Conservation (phyloP, 1,140 invertebrate genomes). For the Gyrodactylus bullatarudis region DNA sequence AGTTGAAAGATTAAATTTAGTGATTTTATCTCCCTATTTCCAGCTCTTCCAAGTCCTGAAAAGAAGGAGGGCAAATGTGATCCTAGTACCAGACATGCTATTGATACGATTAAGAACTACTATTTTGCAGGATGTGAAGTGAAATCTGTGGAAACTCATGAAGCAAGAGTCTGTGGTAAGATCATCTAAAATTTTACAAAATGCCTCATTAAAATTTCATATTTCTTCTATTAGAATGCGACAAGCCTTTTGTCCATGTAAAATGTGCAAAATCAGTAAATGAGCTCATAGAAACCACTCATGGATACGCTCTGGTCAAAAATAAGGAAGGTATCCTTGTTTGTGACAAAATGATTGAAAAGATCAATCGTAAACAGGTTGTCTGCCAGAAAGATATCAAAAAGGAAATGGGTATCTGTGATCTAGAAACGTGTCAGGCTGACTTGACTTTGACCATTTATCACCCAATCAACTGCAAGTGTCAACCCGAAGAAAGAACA, state of each 20-base stretch:
- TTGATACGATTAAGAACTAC: background rate
- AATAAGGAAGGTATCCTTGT: background rate
- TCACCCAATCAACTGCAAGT: background rate
- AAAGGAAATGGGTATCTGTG: background rate
- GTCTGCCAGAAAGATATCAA: background rate
- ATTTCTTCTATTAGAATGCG: background rate
- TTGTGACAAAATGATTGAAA: background rate
- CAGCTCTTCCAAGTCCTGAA: background rate
- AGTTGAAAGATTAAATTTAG: background rate
- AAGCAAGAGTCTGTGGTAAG: background rate
- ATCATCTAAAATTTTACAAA: too few relatives aligned
- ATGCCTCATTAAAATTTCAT: too few relatives aligned
- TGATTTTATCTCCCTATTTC: background rate
- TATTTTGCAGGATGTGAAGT: background rate
- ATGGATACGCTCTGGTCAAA: background rate
- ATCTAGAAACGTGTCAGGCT: background rate
- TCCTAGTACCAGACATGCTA: background rate
- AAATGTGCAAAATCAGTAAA: background rate
- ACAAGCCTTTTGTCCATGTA: background rate
- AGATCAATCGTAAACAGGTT: background rate
- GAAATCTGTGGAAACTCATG: background rate
- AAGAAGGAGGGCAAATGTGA: background rate
- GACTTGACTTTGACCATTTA: background rate
- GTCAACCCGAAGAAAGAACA: background rate
- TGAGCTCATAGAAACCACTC: background rate